Base-by-base conservation (phyloP, 2,797 vertebrate genomes). In the Enteromius radiatus region DNA sequence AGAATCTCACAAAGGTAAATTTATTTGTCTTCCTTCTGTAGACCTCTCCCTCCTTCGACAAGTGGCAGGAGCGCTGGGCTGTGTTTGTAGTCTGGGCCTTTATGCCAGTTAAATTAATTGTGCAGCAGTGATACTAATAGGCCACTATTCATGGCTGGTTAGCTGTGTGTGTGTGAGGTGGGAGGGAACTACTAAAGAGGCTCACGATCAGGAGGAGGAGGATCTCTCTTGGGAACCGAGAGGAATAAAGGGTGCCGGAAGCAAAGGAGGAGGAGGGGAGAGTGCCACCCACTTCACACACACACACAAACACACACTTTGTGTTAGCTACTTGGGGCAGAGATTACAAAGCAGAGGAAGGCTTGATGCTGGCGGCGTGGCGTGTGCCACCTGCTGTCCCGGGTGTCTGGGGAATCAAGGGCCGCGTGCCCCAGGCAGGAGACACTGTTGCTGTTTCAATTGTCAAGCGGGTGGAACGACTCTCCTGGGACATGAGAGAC, bases 341-440 rank as follows among this genome's bases (percentile, higher is more conserved):
- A 41, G 81, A 79, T 77, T 68, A 85, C 80, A 81, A 81, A 81
- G 80, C 59, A 74, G 59, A 77, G 83, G 76, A 77, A 82, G 78
- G 86, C 76, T 84, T 81, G 76, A 78, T 78, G 88, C 81, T 80
- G 88, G 91, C 87, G 88, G 88, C 89, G 54, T 88, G 87, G 90
- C 91, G 89, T 91, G 91, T 92, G 92, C 94, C 94, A 95, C 94
- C 95, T 95, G 95, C 95, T 92, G 92, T 90, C 93, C 82, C 76
- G 89, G 90, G 87, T 90, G 89, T 90, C 92, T 90, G 91, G 94
- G 92, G 93, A 93, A 93, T 92, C 91, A 83, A 85, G 41, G 86
- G 78, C 81, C 74, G 64, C 59, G 81, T 63, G 70, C 76, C 91
- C 70, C 80, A 86, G 89, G 88, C 88, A 88, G 77, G 84, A 3